A percentile compares a stretch with the other conserved stretches of the same genome.
phyloP scores from a whole-genome alignment of 2,113 vertebrate genomes.

The Laterallus jamaicensis region DNA sequence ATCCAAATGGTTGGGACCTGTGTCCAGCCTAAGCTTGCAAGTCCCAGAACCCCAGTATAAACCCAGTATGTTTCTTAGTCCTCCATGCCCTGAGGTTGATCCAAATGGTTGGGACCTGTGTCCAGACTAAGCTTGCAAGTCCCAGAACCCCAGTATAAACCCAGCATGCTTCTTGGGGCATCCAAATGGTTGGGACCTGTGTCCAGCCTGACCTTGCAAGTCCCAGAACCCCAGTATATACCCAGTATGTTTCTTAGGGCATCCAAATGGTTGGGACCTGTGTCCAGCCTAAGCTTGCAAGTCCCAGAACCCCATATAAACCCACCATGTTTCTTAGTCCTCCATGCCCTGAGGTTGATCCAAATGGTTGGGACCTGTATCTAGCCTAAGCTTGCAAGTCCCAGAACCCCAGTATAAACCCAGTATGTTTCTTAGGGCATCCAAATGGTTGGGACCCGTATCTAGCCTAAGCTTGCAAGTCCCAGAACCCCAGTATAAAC shows the following conservation, averaged over 20 bases:
- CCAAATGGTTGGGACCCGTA: not conserved
- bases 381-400: no score
- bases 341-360: no score
- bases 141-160: not conserved
- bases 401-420: not conserved
- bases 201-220: not conserved
- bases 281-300: not conserved
- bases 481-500: not conserved
- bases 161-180: accelerated
- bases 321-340: no score
- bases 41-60: not conserved
- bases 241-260: accelerated
- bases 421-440: accelerated
- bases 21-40: not conserved
- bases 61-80: no score
- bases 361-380: no score
- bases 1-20: not conserved
- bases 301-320: not conserved
- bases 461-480: not conserved
- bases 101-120: no score
- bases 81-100: no score
- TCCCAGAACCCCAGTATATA: not conserved
- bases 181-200: not conserved
- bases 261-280: not conserved
- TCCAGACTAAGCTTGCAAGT: no score